A percentile compares a stretch with the other conserved stretches of the same genome.
phyloP scores from a whole-genome alignment of 1,140 invertebrate genomes.

The Euglossa dilemma region DNA sequence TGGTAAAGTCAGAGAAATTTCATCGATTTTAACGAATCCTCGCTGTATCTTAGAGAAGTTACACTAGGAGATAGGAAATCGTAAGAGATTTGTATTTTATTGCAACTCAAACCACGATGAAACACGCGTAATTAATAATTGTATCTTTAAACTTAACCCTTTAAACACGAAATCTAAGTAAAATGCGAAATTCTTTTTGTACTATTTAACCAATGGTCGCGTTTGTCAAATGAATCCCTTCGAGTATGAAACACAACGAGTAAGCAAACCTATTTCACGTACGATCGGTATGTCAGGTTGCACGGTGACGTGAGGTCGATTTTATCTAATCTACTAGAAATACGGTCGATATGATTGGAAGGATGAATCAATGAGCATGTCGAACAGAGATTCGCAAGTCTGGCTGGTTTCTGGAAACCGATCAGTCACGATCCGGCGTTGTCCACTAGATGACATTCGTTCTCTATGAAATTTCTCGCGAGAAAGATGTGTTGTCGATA shows the following conservation, averaged over 20 bases:
- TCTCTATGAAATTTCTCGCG: constrained; percentile 56
- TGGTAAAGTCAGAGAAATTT: too few relatives aligned
- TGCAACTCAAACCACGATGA: too few relatives aligned
- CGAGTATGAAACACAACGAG: background rate
- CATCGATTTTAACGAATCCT: too few relatives aligned
- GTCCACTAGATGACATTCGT: constrained; percentile 54
- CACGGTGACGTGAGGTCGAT: too few relatives aligned
- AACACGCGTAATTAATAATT: too few relatives aligned
- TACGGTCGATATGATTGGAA: background rate
- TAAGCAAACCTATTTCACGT: background rate
- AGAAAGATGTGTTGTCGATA: constrained; percentile 11
- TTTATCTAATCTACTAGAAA: background rate
- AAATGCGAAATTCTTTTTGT: too few relatives aligned
- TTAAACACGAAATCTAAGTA: too few relatives aligned
- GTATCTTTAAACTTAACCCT: too few relatives aligned
- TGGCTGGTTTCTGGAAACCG: background rate
- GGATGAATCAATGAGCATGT: background rate
- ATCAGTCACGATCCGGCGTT: constrained; percentile 7
- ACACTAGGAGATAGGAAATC: too few relatives aligned
- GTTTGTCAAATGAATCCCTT: background rate
- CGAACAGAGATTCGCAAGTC: constrained; percentile 24
- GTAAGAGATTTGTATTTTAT: too few relatives aligned
- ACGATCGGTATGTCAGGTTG: background rate
- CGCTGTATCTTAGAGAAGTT: too few relatives aligned
- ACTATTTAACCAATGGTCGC: too few relatives aligned